Percentiles rank a stretch among this genome's conserved stretches.
These are phyloP conservation scores for Heliconius eleuchia DNA, from an alignment of 1,140 invertebrate species.

Conservation along the genomic window DNA sequence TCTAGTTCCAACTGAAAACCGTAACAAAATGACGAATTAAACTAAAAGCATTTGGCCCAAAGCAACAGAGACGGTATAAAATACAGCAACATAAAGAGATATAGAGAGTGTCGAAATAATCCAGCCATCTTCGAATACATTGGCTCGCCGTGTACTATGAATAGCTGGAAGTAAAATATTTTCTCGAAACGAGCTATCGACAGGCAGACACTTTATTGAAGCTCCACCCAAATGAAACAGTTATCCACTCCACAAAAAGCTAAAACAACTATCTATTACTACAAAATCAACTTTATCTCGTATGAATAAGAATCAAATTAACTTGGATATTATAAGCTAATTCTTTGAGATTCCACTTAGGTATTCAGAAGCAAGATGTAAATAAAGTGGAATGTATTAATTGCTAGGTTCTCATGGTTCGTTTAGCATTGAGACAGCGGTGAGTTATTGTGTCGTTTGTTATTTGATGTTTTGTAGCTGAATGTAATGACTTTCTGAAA, in stretches of 20 bases:
- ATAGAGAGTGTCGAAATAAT: not conserved
- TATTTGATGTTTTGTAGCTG: not conserved
- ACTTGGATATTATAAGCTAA: not conserved
- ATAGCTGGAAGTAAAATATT: conserved; percentile 27
- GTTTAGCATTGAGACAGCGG: conserved; percentile 42
- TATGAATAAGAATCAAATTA: not conserved
- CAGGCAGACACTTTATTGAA: conserved; percentile 29
- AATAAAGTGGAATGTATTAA: conserved; percentile 64
- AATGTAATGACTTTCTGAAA: not conserved
- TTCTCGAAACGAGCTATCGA: conserved; percentile 28
- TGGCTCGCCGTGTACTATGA: not conserved
- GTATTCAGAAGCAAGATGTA: conserved; percentile 52
- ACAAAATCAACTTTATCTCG: not conserved
- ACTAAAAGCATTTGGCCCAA: conserved; percentile 7
- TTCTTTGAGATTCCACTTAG: conserved; percentile 11
- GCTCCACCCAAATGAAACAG: conserved; percentile 52
- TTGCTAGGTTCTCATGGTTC: conserved; percentile 61
- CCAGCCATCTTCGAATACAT: not conserved
- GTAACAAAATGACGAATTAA: conserved; percentile 29
- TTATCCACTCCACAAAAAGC: conserved; percentile 37
- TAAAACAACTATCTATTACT: not conserved
- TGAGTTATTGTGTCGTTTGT: not conserved
- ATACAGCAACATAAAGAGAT: not conserved
- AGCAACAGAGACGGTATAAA: not conserved
- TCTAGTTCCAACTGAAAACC: conserved; percentile 21